Evolutionary conservation across 2,888 invertebrate genomes (phyloP).

Genomic region (Bedellia somnulentella): DNA sequence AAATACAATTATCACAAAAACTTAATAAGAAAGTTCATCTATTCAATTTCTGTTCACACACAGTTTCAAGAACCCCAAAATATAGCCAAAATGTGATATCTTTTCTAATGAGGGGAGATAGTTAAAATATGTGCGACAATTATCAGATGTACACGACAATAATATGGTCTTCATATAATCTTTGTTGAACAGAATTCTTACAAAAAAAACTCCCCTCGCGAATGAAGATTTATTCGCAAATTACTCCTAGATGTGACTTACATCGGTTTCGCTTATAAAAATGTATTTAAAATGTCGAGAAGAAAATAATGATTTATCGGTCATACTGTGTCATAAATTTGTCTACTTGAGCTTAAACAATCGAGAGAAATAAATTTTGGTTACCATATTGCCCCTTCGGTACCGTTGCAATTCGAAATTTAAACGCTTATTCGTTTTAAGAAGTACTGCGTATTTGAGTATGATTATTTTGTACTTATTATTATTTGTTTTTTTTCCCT

Average conservation of each 20-base stretch:
- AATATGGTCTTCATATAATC: slow-evolving; percentile 53
- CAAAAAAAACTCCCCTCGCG: slow-evolving; percentile 42
- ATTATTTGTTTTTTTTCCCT: too few species aligned
- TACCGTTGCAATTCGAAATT: too few species aligned
- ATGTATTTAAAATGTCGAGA: slow-evolving; percentile 58
- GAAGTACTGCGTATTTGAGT: too few species aligned
- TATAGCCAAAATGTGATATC: too few species aligned
- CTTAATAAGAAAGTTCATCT: background rate
- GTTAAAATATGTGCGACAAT: slow-evolving; percentile 62
- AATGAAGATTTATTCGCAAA: slow-evolving; percentile 56
- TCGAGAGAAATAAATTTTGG: slow-evolving; percentile 38
- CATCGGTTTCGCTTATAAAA: slow-evolving; percentile 54
- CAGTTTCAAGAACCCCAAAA: too few species aligned
- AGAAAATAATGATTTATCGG: slow-evolving; percentile 50
- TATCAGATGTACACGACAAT: slow-evolving; percentile 57
- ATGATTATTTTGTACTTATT: too few species aligned
- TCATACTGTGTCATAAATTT: slow-evolving; percentile 51
- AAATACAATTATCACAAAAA: slow-evolving; percentile 12
- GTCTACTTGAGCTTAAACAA: slow-evolving; percentile 46
- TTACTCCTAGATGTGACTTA: slow-evolving; percentile 56
- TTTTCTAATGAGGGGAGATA: too few species aligned
- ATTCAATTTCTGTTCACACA: too few species aligned
- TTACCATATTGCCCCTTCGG: slow-evolving; percentile 10
- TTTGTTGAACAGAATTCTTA: slow-evolving; percentile 17
- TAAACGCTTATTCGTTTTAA: too few species aligned